Base-by-base conservation (phyloP, 2,797 vertebrate genomes). In the Scomberomorus guttatus region DNA sequence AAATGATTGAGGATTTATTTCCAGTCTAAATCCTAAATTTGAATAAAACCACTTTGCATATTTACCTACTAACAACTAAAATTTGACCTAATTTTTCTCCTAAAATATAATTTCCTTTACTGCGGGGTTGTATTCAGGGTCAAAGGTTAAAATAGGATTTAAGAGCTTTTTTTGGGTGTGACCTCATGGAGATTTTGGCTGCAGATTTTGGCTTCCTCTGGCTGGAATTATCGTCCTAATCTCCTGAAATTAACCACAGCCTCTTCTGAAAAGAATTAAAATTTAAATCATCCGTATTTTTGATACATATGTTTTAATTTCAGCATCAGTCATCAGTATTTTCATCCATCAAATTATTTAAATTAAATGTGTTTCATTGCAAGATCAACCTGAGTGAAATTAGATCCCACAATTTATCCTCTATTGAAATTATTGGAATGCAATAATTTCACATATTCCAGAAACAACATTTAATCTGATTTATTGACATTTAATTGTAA, bases 111-210 rank as follows among this genome's bases (percentile, higher is more conserved):
- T 4, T 24, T 27, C 13, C 5, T 46, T 14, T 48, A 1, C 27
- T 10, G 6, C 39, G n/a, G 60, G 37, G 67, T 20, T 69, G 74
- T 24, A 59, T 84, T 86, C 56, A 77, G 62, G 79, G 81, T 84
- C 83, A 84, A 29, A 82, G 86, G 87, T 83, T 78, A 84, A 71
- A 82, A 37, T 44, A n/a, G 60, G 76, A 81, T 72, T 81, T 66
- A 42, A n/a, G 15, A 56, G 56, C 24, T 60, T 79, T 62, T 81
- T 64, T 66, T 27, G 58, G 37, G 29, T 14, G 73, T 56, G 58
- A 79, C 54, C 72, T 69, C 29, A 10, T 51, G 62, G 15, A 81
- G 64, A 39, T 51, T 60, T 68, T 42, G 25, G 58, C 24, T 60
- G n/a, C n/a, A 81, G 64, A 39, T 51, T 60, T 68, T 42, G 25